Evolutionary conservation across 2,797 vertebrate species (phyloP).

Genomic region (Platyrinchus mystaceus): DNA sequence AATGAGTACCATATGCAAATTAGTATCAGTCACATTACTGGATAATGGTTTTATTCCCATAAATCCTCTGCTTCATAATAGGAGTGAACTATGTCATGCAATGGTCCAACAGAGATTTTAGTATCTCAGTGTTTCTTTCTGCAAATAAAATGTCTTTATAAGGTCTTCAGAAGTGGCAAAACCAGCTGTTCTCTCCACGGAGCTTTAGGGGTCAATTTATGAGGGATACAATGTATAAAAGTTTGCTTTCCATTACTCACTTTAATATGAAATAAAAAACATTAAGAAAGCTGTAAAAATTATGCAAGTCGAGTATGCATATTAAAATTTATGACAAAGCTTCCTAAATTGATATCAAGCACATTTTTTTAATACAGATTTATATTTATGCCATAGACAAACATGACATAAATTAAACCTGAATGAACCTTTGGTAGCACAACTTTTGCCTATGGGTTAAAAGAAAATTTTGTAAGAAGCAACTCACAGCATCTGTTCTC

Average conservation of each 20-base stretch:
- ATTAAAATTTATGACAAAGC: neutral
- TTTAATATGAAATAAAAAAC: neutral
- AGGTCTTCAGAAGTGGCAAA: constrained; percentile 14
- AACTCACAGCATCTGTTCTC: neutral
- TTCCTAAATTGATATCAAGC: neutral
- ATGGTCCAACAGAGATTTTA: neutral
- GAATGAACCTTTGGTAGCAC: neutral
- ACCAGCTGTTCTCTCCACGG: neutral
- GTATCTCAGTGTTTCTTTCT: neutral
- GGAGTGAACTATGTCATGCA: neutral
- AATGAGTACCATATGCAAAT: neutral
- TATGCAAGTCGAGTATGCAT: neutral
- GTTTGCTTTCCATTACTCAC: neutral
- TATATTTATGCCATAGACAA: neutral
- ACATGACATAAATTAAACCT: neutral
- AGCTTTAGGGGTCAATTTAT: constrained; percentile 3
- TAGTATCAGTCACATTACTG: neutral
- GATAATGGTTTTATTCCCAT: neutral
- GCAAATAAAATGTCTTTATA: neutral
- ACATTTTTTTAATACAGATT: neutral
- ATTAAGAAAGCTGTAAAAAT: neutral
- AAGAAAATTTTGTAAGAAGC: neutral
- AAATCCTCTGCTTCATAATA: neutral
- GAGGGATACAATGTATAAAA: neutral
- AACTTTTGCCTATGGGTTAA: neutral